Evolutionary conservation across 1,140 invertebrate species (phyloP), one percentile per base, ranked within the genome.

Genomic region (Drosophila erecta): DNA sequence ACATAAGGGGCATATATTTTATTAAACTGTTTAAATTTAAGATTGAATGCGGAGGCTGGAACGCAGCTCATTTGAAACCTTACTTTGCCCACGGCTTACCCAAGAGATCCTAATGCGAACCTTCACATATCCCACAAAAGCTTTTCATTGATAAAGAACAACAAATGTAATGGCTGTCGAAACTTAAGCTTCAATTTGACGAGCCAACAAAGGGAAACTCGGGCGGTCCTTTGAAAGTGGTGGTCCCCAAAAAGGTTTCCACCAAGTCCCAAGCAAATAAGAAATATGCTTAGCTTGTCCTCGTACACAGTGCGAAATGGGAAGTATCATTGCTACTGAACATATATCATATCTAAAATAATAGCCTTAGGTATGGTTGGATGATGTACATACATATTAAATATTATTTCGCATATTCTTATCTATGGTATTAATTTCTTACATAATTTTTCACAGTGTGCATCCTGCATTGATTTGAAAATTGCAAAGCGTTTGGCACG

Each of bases 111-210:
- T 20, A 11, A 38, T 35, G 27, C 17, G 40, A 67, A 46, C 61
- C 35, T 47, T 69, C 33, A 40, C 57, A 53, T 43, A 54, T 67
- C 66, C 66, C 47, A 55, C 47, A 67, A 55, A 67, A 67, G 40
- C 47, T 55, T 67, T 44, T 53, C 66, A 59, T 72, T 72, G 69
- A 65, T 75, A 66, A 76, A 76, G 53, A 76, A 81, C 70, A 66
- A 74, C 47, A 73, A 86, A 74, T 56, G 62, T 76, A 76, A 76
- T 76, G 76, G 77, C 64, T 66, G 60, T 67, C 46, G 69, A 61
- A 71, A 62, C 83, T 59, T 85, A 81, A 85, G 81, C 81, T 71
- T 69, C 83, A 78, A 79, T 81, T 86, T 87, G 65, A 86, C 71
- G 65, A 86, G 81, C 78, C 69, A 65, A 86, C 83, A 85, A 65